Conservation (phyloP, 1,140 invertebrate species). For the Penaeus indicus region DNA sequence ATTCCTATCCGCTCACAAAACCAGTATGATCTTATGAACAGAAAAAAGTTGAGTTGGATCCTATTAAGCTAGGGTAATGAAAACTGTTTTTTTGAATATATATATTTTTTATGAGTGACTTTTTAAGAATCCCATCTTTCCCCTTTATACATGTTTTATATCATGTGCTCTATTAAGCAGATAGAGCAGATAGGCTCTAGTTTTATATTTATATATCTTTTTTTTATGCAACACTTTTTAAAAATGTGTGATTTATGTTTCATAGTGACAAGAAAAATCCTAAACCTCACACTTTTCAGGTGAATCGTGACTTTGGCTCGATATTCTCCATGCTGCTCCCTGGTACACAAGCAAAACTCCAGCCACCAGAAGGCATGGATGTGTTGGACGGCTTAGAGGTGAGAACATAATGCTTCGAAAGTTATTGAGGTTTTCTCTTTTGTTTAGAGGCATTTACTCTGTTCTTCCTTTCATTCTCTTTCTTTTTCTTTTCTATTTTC, state of each 20-base stretch:
- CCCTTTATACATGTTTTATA: not conserved
- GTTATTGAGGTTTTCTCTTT: not conserved
- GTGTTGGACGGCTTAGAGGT: slow-evolving; percentile 91
- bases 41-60: too few species aligned
- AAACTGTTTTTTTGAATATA: too few species aligned
- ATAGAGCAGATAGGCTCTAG: too few species aligned
- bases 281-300: slow-evolving; percentile 67
- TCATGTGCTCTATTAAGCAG: too few species aligned
- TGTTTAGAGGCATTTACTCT: not conserved
- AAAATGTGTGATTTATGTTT: too few species aligned
- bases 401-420: slow-evolving; percentile 61
- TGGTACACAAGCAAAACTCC: slow-evolving; percentile 87
- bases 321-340: slow-evolving; percentile 94
- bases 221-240: not conserved
- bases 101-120: not conserved
- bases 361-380: slow-evolving; percentile 80
- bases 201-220: not conserved
- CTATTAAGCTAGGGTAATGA: too few species aligned
- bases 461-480: not conserved
- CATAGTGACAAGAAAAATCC: too few species aligned
- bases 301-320: slow-evolving; percentile 93
- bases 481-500: not conserved
- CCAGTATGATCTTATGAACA: too few species aligned
- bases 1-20: too few species aligned
- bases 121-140: not conserved